Evolutionary conservation across 1,140 invertebrate genomes (phyloP).

Genomic region (Drosophila albomicans): DNA sequence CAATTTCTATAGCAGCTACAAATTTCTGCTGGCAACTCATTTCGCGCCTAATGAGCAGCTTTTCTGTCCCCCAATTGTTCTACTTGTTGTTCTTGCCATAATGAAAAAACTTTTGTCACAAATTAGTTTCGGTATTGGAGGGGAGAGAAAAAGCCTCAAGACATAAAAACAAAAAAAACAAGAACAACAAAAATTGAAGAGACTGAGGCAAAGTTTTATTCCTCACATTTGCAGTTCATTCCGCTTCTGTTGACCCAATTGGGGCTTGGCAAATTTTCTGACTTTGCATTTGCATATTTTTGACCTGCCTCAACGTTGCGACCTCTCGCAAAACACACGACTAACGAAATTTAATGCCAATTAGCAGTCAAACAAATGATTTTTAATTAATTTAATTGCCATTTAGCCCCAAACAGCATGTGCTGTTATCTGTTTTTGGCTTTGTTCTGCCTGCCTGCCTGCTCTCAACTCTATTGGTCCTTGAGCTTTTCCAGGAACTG

Average conservation of each 20-base stretch:
- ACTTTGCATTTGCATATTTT: slow-evolving; percentile 42
- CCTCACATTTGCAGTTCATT: slow-evolving; percentile 22
- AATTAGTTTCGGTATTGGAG: not conserved
- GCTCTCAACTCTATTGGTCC: not conserved
- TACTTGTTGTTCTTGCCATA: slow-evolving; percentile 21
- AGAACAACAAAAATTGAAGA: too few species aligned
- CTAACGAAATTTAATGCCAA: slow-evolving; percentile 60
- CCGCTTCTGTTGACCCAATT: slow-evolving; percentile 36
- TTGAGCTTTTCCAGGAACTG: slow-evolving; percentile 11
- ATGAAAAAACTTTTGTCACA: slow-evolving; percentile 45
- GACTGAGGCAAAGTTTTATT: slow-evolving; percentile 3
- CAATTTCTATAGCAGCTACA: slow-evolving; percentile 11
- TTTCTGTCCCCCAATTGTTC: not conserved
- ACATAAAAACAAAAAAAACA: not conserved
- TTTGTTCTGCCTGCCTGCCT: not conserved
- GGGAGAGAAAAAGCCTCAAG: not conserved
- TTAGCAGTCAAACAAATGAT: slow-evolving; percentile 59
- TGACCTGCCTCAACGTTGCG: not conserved
- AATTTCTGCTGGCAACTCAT: slow-evolving; percentile 31
- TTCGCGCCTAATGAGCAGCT: slow-evolving; percentile 45
- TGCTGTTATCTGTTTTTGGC: not conserved
- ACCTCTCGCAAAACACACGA: slow-evolving; percentile 41
- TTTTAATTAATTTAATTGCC: slow-evolving; percentile 76
- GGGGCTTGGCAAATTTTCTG: slow-evolving; percentile 16
- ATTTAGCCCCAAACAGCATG: slow-evolving; percentile 4